Percentiles rank a stretch among this genome's conserved stretches.
Evolutionary conservation across 1,140 invertebrate genomes (phyloP).

Genomic region (Plutomurus gul): DNA sequence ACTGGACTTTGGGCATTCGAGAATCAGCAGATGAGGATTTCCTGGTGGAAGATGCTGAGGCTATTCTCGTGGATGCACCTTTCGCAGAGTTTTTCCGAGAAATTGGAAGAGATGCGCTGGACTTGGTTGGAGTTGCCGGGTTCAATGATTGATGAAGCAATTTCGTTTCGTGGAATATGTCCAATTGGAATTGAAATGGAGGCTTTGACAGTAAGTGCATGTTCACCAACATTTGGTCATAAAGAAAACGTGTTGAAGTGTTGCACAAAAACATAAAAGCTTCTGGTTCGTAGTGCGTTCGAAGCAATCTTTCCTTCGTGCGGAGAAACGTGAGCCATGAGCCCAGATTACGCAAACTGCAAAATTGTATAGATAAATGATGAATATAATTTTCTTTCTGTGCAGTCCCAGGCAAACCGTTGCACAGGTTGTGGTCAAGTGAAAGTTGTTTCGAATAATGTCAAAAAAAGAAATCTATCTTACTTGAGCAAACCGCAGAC

Average conservation of each 20-base stretch:
- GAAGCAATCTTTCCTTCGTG: slow-evolving; percentile 77
- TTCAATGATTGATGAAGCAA: slow-evolving; percentile 73
- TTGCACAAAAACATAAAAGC: slow-evolving; percentile 72
- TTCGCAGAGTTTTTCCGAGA: slow-evolving; percentile 63
- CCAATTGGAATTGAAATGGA: slow-evolving; percentile 73
- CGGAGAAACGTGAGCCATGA: slow-evolving; percentile 83
- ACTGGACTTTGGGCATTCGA: slow-evolving; percentile 53
- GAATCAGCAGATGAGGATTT: slow-evolving; percentile 62
- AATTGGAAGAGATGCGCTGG: slow-evolving; percentile 54
- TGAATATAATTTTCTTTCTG: neutral
- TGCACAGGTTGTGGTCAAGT: no score
- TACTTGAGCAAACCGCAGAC: slow-evolving; percentile 86
- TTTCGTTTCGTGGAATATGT: slow-evolving; percentile 78
- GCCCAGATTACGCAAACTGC: slow-evolving; percentile 76
- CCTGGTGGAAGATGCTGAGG: slow-evolving; percentile 61
- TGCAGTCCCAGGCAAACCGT: no score
- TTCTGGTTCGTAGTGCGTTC: slow-evolving; percentile 75
- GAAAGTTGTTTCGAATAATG: neutral
- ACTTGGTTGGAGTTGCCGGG: slow-evolving; percentile 59
- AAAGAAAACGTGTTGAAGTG: slow-evolving; percentile 67
- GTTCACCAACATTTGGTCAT: slow-evolving; percentile 73
- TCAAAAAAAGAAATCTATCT: slow-evolving; percentile 58
- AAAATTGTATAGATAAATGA: slow-evolving; percentile 49
- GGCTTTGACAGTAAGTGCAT: slow-evolving; percentile 75
- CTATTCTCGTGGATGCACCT: slow-evolving; percentile 56